Evolutionary conservation across 2,888 invertebrate genomes (phyloP).

Genomic region (Pristionchus mayeri): DNA sequence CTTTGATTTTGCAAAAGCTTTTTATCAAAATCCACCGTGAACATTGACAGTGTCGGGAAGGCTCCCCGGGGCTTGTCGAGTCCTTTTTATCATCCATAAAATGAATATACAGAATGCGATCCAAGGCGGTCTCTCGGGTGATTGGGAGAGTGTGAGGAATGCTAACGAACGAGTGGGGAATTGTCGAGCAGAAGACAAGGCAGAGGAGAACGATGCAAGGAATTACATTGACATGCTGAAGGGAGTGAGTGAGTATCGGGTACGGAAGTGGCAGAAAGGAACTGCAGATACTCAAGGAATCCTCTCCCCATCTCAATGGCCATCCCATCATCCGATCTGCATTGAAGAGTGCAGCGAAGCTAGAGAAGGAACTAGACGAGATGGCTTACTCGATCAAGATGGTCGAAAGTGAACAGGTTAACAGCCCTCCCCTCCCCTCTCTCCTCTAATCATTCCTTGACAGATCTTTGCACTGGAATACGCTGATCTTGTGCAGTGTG

Average conservation of each 20-base stretch:
- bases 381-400: constrained; percentile 48
- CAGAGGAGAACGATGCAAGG: constrained; percentile 63
- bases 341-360: constrained; percentile 19
- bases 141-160: constrained; percentile 60
- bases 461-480: constrained; percentile 48
- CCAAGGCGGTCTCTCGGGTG: constrained; percentile 69
- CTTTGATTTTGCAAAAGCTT: too few relatives aligned
- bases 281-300: constrained; percentile 11
- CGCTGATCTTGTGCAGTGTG: constrained; percentile 57
- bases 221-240: constrained; percentile 69
- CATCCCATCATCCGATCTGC: constrained; percentile 47
- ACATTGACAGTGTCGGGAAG: too few relatives aligned
- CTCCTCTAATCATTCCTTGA: constrained; percentile 83
- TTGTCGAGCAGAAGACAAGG: constrained; percentile 59
- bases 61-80: too few relatives aligned
- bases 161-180: constrained; percentile 38
- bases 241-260: constrained; percentile 55
- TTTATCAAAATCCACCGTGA: too few relatives aligned
- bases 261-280: not conserved
- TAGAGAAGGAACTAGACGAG: constrained; percentile 47
- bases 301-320: constrained; percentile 33
- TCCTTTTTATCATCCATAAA: too few relatives aligned
- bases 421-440: not conserved
- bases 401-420: constrained; percentile 82
- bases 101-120: constrained; percentile 77